Conservation (phyloP, 2,888 invertebrate species). For the Carterocephalus palaemon region DNA sequence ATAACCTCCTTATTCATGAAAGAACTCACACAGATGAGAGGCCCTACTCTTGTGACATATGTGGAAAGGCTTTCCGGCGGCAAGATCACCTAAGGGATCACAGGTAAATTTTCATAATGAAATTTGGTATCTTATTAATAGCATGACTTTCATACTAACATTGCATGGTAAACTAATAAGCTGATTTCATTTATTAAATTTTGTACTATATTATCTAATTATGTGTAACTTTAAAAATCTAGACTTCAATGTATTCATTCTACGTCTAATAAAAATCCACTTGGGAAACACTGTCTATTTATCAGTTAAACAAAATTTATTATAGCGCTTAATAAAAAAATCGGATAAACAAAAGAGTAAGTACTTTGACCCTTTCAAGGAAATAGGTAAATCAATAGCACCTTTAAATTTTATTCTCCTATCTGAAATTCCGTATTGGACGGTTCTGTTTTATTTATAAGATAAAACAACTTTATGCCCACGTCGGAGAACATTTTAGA, state of each 20-base stretch:
- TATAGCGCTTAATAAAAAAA: too few relatives aligned
- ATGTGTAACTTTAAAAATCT: too few relatives aligned
- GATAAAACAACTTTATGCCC: constrained; percentile 54
- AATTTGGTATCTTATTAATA: constrained; percentile 1
- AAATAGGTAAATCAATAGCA: constrained; percentile 49
- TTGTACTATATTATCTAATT: constrained; percentile 16
- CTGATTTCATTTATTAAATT: constrained; percentile 1
- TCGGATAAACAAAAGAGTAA: too few relatives aligned
- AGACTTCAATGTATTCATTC: too few relatives aligned
- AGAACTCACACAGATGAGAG: constrained; percentile 98
- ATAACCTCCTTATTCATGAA: constrained; percentile 98
- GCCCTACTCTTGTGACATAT: constrained; percentile 98
- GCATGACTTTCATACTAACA: not conserved
- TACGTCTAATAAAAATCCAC: too few relatives aligned
- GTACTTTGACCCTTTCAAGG: constrained; percentile 27
- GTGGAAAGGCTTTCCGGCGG: constrained; percentile 97
- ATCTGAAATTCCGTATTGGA: constrained; percentile 42
- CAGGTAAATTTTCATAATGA: constrained; percentile 79
- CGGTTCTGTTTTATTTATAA: constrained; percentile 47
- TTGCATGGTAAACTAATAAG: too few relatives aligned
- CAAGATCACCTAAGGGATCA: constrained; percentile 97
- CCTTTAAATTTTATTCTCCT: constrained; percentile 36
- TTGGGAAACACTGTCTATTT: too few relatives aligned
- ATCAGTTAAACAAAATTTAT: too few relatives aligned
- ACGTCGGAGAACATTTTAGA: constrained; percentile 52